Evolutionary conservation across 92 coral and sea anemone genomes (phyloP), one percentile per base, ranked within the genome.

Genomic region (Porites divaricata): DNA sequence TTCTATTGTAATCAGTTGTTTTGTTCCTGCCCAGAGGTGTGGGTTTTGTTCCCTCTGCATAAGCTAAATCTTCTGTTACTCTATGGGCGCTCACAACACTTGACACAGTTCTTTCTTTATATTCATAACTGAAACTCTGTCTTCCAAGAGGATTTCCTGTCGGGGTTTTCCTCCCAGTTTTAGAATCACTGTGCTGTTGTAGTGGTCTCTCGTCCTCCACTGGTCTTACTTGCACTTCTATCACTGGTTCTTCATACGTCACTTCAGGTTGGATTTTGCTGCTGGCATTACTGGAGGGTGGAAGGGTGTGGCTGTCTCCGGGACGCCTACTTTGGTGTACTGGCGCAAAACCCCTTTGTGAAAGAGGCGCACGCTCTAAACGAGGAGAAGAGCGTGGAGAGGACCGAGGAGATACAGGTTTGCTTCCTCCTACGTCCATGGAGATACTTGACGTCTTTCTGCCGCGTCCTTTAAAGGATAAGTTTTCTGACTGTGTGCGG

Each of bases 211-310:
- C 79, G 51, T 82, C 86, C 23, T 82, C 86, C 24, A 82, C 64
- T 17, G 78, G 86, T 49, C 22, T 61, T 8, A 79, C 86, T 14
- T 63, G 86, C 51, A 82, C 86, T 26, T 82, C 86, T 21, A 82
- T 82, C 49, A 82, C 79, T 17, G 86, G 78, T 72, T 82, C 86
- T 45, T 82, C 86, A 61, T 72, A 82, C 19, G 86, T 82, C 54
- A 76, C 12, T 26, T 76, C 79, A 23, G 25, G 20, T 19, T 28
- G 79, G 21, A n/a, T 75, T 69, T 67, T 45, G 81, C 52, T 67
- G 84, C 56, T 53, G 14, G 49, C 14, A 2, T 49, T 9, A 21
- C 51, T 70, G 14, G 85, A 24, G n/a, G 48, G 19, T 6, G 62
- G 50, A 35, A 35, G 72, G 6, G 83, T 35, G 67, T 15, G 25